phyloP scores from a whole-genome alignment of 2,797 vertebrate species.

The Valencia hispanica region DNA sequence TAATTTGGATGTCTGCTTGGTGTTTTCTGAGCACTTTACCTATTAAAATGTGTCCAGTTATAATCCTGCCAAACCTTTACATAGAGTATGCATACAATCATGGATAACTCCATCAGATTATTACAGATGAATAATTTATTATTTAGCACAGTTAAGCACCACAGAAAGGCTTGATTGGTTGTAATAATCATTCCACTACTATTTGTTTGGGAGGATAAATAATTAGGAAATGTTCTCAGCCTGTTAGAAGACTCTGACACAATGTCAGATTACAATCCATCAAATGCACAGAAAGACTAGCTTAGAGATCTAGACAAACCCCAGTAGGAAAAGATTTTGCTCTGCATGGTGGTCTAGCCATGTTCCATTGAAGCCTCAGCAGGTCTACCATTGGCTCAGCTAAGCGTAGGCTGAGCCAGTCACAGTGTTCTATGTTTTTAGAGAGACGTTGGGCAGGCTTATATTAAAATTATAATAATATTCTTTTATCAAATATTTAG shows the following conservation, averaged over 20 bases:
- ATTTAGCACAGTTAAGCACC: background rate
- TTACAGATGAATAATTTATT: constrained; percentile 1
- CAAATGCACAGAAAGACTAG: background rate
- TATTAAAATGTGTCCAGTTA: constrained; percentile 22
- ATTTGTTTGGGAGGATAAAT: background rate
- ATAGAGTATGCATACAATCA: background rate
- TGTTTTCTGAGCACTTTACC: constrained; percentile 10
- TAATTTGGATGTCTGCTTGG: constrained; percentile 8
- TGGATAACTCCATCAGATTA: constrained; percentile 2
- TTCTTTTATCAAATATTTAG: constrained; percentile 22
- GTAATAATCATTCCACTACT: background rate
- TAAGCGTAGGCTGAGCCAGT: no score
- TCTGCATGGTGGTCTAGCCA: no score
- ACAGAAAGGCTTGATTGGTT: background rate
- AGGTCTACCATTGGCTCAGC: no score
- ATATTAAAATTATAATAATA: no score
- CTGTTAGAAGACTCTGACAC: background rate
- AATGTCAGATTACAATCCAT: background rate
- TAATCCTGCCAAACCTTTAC: background rate
- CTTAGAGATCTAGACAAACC: no score
- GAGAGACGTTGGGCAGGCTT: no score
- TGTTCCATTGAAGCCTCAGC: no score
- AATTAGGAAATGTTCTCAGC: background rate
- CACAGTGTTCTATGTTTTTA: no score
- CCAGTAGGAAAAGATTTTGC: no score